Percentiles rank a stretch among this genome's conserved stretches.
These are phyloP conservation scores for Cydia splendana DNA, from an alignment of 1,140 invertebrate genomes.

Conservation along the genomic window DNA sequence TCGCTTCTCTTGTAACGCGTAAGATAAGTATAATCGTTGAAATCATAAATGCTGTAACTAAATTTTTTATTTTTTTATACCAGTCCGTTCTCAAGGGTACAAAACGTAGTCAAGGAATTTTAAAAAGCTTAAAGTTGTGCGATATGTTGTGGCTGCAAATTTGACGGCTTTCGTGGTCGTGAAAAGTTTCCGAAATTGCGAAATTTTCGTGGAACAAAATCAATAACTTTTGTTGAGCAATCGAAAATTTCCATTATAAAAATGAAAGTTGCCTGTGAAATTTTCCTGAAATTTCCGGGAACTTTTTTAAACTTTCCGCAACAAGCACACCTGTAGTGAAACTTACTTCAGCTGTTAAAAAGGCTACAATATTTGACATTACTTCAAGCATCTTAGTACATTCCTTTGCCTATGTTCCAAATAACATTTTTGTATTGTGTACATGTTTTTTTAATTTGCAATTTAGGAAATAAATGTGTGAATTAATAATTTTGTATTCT, in stretches of 20 bases:
- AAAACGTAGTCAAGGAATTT: slow-evolving; percentile 1
- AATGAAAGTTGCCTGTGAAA: no score
- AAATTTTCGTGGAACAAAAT: no score
- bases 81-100: slow-evolving; percentile 34
- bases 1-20: not conserved
- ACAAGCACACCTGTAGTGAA: no score
- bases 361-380: not conserved
- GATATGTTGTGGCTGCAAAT: no score
- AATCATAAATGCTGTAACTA: not conserved
- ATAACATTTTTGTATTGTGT: slow-evolving; percentile 44
- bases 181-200: no score
- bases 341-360: not conserved
- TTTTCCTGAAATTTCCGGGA: no score
- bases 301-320: no score
- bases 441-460: slow-evolving; percentile 41
- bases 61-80: slow-evolving; percentile 6
- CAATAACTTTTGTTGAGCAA: no score
- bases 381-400: not conserved
- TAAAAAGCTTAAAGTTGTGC: not conserved
- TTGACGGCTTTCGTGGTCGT: no score
- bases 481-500: slow-evolving; percentile 35
- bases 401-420: not conserved
- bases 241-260: no score
- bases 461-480: slow-evolving; percentile 43
- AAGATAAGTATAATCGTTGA: slow-evolving; percentile 1